Evolutionary conservation across 35 echinoderm and acorn worm genomes (phyloP).

Genomic region (Apostichopus californicus): DNA sequence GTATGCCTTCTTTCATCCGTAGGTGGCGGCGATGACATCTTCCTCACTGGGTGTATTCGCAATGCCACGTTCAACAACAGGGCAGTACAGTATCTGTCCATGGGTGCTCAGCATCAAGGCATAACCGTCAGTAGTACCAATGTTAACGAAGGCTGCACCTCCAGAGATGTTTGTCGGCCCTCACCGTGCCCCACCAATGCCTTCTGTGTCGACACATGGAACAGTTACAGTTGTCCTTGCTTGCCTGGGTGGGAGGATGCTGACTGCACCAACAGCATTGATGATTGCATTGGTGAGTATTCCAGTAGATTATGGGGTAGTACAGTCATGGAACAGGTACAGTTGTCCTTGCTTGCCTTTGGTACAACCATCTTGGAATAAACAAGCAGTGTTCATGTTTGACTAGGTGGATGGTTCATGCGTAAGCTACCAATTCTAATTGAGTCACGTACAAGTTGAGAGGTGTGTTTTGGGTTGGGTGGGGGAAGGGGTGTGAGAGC

Average conservation of each 20-base stretch:
- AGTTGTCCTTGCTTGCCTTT: slow-evolving; percentile 25
- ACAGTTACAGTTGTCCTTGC: slow-evolving; percentile 70
- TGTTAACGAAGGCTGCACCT: slow-evolving; percentile 65
- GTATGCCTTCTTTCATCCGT: not conserved
- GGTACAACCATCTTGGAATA: too few species aligned
- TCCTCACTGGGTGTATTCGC: slow-evolving; percentile 77
- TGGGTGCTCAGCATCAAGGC: slow-evolving; percentile 53
- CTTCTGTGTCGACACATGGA: slow-evolving; percentile 86
- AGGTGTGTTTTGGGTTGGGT: too few species aligned
- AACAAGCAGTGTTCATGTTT: too few species aligned
- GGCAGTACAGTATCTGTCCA: slow-evolving; percentile 72
- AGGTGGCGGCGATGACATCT: slow-evolving; percentile 56
- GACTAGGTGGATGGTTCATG: too few species aligned
- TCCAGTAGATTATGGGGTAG: not conserved
- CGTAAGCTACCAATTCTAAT: too few species aligned
- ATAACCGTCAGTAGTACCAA: slow-evolving; percentile 60
- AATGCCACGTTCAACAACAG: slow-evolving; percentile 75
- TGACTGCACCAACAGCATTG: slow-evolving; percentile 66
- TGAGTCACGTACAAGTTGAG: too few species aligned
- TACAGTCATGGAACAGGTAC: slow-evolving; percentile 68
- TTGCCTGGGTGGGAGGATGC: slow-evolving; percentile 90
- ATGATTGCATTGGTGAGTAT: slow-evolving; percentile 94
- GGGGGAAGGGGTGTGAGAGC: too few species aligned
- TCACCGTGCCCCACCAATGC: slow-evolving; percentile 83
- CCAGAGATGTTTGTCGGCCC: slow-evolving; percentile 72